A percentile compares a stretch with the other conserved stretches of the same genome.
Conservation (phyloP, 2,888 invertebrate genomes). For the Dermolepida albohirtum region DNA sequence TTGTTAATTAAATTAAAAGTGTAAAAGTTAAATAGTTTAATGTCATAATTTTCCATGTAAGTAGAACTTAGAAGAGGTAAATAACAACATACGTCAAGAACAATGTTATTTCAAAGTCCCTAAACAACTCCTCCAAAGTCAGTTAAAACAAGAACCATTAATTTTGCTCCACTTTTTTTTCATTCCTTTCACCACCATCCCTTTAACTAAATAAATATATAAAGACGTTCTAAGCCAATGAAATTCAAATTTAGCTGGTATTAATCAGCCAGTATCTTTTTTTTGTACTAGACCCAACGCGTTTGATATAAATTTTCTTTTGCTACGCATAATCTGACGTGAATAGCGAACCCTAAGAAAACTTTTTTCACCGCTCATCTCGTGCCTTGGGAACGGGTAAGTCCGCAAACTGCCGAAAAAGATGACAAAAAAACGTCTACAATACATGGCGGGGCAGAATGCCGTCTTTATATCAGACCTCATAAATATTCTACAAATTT, state of each 20-base stretch:
- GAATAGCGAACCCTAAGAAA: constrained; percentile 20
- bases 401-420: too few relatives aligned
- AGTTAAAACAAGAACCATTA: too few relatives aligned
- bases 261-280: constrained; percentile 28
- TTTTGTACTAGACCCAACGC: not conserved
- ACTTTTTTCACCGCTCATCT: constrained; percentile 14
- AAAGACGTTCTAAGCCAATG: constrained; percentile 25
- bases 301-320: constrained; percentile 32
- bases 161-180: not conserved
- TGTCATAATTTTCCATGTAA: too few relatives aligned
- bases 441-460: not conserved
- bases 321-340: constrained; percentile 31
- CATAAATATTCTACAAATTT: constrained; percentile 35
- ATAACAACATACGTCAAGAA: too few relatives aligned
- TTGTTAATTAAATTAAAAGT: too few relatives aligned
- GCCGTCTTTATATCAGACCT: constrained; percentile 17
- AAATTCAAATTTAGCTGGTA: constrained; percentile 32
- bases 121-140: too few relatives aligned
- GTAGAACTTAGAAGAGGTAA: too few relatives aligned
- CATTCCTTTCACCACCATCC: too few relatives aligned
- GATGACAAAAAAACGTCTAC: too few relatives aligned
- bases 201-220: constrained; percentile 12
- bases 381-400: too few relatives aligned
- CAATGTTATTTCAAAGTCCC: too few relatives aligned
- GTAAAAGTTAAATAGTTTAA: too few relatives aligned